Percentiles rank a stretch among this genome's conserved stretches.
phyloP scores from a whole-genome alignment of 2,888 invertebrate species.

The Epirrhoe tristata region DNA sequence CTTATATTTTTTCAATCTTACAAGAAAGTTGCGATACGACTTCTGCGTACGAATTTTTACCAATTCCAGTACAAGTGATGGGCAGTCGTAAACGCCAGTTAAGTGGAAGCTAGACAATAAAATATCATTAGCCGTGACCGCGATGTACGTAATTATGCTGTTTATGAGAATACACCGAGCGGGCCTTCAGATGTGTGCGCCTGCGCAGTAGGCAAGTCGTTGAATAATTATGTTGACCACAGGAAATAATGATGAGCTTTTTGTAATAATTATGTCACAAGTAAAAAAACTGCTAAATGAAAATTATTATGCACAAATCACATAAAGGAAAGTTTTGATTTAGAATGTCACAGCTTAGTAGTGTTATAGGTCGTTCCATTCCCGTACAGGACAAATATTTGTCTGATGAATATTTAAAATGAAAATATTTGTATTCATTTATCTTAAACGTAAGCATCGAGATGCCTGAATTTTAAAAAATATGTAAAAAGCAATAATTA shows the following conservation, averaged over 20 bases:
- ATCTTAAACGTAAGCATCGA: too few relatives aligned
- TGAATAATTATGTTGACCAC: conserved; percentile 21
- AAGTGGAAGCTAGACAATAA: conserved; percentile 51
- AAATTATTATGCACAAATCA: neutral
- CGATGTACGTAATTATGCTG: conserved; percentile 56
- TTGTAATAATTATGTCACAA: conserved; percentile 16
- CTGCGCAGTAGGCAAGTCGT: conserved; percentile 3
- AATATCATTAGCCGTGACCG: conserved; percentile 52
- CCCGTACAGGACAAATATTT: too few relatives aligned
- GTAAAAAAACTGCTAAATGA: neutral
- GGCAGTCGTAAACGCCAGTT: conserved; percentile 44
- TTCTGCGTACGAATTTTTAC: conserved; percentile 30
- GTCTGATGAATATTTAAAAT: too few relatives aligned
- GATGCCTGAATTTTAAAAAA: too few relatives aligned
- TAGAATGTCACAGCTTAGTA: too few relatives aligned
- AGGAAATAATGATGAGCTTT: conserved; percentile 14
- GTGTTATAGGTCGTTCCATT: too few relatives aligned
- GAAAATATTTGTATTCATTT: too few relatives aligned
- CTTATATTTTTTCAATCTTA: conserved; percentile 5
- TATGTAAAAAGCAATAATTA: neutral
- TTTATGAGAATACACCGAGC: conserved; percentile 56
- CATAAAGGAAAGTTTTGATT: neutral
- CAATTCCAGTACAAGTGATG: conserved; percentile 39
- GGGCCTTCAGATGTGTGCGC: conserved; percentile 51
- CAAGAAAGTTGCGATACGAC: conserved; percentile 20